Base-by-base conservation (phyloP, 2,113 vertebrate species). In the Megaleporinus macrocephalus region DNA sequence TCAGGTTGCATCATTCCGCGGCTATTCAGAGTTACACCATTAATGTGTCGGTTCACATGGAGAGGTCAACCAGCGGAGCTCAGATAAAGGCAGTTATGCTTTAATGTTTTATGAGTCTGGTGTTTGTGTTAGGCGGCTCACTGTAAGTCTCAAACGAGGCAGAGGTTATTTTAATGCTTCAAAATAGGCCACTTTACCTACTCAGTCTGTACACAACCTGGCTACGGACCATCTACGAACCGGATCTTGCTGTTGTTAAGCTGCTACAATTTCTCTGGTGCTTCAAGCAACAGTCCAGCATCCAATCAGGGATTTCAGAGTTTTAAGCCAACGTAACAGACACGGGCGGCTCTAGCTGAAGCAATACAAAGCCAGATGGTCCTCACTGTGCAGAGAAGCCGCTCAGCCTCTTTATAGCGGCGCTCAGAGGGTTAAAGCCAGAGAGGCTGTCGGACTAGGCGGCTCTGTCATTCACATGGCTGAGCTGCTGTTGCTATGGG, bases 401-500 rank as follows among this genome's bases (percentile, higher is more conserved):
- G 53, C 36, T 36, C 65, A 20, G 16, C 14, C 63, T 69, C 51
- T 69, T 41, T 65, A 41, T 41, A 16, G 5, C 59, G 29, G 90
- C 22, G 29, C 79, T 90, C 84, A 88, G 90, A 80, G 89, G 85
- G 87, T 92, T 94, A 91, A 92, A 79, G 24, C 55, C 30, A 69
- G 80, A 49, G 85, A 88, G 91, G 86, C 82, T 89, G 88, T 86
- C 93, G 85, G 90, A 90, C 88, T 91, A 89, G 91, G 87, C 92
- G 86, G 90, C 92, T 90, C 90, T 85, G 87, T 88, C 85, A 83
- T 89, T 93, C 92, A 92, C 91, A 87, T 87, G 87, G 89, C 92
- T 92, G 90, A 89, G 91, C 90, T 76, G 82, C 90, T 93, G 94
- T 94, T 93, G 93, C 93, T 92, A 95, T 93, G 92, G 92, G 91